Evolutionary conservation across 2,113 vertebrate species (phyloP).

Genomic region (Macquaria ambigua): DNA sequence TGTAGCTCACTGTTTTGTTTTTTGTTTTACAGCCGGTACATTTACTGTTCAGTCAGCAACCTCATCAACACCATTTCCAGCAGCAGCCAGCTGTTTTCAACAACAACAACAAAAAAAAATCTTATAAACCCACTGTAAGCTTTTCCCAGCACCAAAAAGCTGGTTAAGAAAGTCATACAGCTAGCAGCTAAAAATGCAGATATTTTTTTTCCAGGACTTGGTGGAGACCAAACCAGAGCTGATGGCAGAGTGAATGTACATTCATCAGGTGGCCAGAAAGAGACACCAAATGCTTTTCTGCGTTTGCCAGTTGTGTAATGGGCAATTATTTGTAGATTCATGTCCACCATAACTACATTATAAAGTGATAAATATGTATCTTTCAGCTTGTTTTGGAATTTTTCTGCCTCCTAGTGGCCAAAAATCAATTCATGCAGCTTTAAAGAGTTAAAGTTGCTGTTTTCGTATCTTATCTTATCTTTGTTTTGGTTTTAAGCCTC

Average conservation of each 20-base stretch:
- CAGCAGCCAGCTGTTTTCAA: not conserved
- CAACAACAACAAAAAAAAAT: not conserved
- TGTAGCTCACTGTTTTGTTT: slow-evolving; percentile 3
- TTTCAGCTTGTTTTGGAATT: not conserved
- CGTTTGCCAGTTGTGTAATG: not conserved
- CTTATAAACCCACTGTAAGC: not conserved
- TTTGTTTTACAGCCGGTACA: slow-evolving; percentile 15
- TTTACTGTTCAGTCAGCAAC: not conserved
- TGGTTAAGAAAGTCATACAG: not conserved
- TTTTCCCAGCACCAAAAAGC: not conserved
- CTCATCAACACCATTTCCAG: too few species aligned
- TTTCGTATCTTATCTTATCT: not conserved
- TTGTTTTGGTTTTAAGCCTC: not conserved
- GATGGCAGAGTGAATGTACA: not conserved
- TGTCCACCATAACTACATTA: not conserved
- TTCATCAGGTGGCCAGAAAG: not conserved
- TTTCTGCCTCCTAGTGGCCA: not conserved
- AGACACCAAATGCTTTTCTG: not conserved
- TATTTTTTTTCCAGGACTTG: not conserved
- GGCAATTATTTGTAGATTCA: not conserved
- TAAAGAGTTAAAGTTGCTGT: not conserved
- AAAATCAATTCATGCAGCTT: not conserved
- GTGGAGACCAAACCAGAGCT: not conserved
- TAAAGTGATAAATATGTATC: not conserved
- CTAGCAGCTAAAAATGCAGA: not conserved